Evolutionary conservation across 1,140 invertebrate species (phyloP).

Genomic region (Drosophila miranda): DNA sequence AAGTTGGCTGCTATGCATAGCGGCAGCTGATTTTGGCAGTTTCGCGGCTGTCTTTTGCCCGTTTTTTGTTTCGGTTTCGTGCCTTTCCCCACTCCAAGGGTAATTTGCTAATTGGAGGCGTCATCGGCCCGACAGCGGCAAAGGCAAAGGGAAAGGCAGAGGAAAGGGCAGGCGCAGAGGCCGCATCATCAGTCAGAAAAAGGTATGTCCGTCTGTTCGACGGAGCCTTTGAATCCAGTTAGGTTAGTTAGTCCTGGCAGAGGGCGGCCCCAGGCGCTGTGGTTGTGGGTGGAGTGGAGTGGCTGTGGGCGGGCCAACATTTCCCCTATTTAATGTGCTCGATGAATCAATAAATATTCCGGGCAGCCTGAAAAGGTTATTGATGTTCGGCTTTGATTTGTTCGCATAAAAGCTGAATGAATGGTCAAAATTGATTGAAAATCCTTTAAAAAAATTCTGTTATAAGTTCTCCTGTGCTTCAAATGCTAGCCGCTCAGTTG

Average conservation of each 20-base stretch:
- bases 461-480: background rate
- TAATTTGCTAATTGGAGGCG: slow-evolving; percentile 81
- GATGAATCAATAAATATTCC: slow-evolving; percentile 70
- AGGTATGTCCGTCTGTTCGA: too few species aligned
- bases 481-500: too few species aligned
- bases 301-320: slow-evolving; percentile 5
- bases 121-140: slow-evolving; percentile 64
- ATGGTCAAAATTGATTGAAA: background rate
- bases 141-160: slow-evolving; percentile 25
- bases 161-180: slow-evolving; percentile 6
- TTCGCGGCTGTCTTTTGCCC: slow-evolving; percentile 53
- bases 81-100: slow-evolving; percentile 57
- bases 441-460: background rate
- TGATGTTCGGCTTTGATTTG: slow-evolving; percentile 34
- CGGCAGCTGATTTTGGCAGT: slow-evolving; percentile 76
- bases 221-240: slow-evolving; percentile 54
- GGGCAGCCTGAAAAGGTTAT: slow-evolving; percentile 20
- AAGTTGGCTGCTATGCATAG: slow-evolving; percentile 52
- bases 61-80: slow-evolving; percentile 33
- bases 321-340: slow-evolving; percentile 59
- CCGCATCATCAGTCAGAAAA: slow-evolving; percentile 66
- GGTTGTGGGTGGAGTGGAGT: background rate
- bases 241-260: slow-evolving; percentile 50
- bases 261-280: slow-evolving; percentile 15
- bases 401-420: slow-evolving; percentile 2